phyloP scores from a whole-genome alignment of 2,888 invertebrate species.

The Agrotis puta region DNA sequence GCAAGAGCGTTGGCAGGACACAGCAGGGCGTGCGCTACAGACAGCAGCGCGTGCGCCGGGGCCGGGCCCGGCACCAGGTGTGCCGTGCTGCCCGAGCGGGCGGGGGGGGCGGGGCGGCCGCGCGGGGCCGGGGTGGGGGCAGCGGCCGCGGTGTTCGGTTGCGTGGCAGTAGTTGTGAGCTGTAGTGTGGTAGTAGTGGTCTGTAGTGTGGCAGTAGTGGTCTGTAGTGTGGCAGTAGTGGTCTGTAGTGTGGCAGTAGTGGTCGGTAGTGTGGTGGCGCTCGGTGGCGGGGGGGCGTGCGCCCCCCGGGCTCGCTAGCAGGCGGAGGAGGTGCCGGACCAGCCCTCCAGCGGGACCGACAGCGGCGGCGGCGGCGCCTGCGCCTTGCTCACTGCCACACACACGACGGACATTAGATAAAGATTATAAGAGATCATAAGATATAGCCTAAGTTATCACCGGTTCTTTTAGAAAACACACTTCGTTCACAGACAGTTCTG shows the following conservation, averaged over 20 bases:
- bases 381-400: constrained; percentile 88
- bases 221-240: constrained; percentile 61
- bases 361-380: constrained; percentile 92
- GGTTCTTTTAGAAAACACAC: constrained; percentile 46
- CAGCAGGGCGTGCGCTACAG: constrained; percentile 82
- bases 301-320: constrained; percentile 90
- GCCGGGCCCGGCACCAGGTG: constrained; percentile 76
- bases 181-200: constrained; percentile 37
- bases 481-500: constrained; percentile 43
- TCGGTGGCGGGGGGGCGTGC: constrained; percentile 68
- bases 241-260: constrained; percentile 37
- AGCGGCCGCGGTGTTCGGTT: constrained; percentile 3
- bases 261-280: constrained; percentile 28
- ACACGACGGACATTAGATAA: constrained; percentile 35
- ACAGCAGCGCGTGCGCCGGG: constrained; percentile 73
- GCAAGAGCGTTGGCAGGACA: constrained; percentile 79
- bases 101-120: constrained; percentile 56
- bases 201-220: constrained; percentile 63
- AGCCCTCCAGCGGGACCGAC: constrained; percentile 89
- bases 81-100: constrained; percentile 74
- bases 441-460: constrained; percentile 20
- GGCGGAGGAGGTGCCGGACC: constrained; percentile 90
- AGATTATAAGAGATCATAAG: not conserved
- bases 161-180: not conserved
- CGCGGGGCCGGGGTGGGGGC: constrained; percentile 39